Base-by-base conservation (phyloP, 2,888 invertebrate species). In the Cosmorhoe ocellata region DNA sequence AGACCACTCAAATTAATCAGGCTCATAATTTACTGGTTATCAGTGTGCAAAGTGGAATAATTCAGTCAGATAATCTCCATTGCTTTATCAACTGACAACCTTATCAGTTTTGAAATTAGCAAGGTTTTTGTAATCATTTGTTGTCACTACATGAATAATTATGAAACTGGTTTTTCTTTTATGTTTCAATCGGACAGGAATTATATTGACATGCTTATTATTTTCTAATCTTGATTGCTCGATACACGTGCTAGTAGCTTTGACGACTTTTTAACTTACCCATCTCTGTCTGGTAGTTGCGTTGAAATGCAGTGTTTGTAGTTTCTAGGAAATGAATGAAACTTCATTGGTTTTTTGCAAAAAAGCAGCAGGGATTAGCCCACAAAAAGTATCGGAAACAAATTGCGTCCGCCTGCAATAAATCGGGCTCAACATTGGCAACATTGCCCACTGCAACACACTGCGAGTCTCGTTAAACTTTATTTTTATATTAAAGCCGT, bases 401-500 rank as follows among this genome's bases (percentile, higher is more conserved):
- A 80, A 84, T 79, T 77, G 76, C 76, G 67, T 70, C 69, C 64
- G 65, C 70, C 63, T 67, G 79, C 82, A 81, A 85, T 88, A 88
- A 85, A 86, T 87, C 79, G 79, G 61, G 81, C 79, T 82, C 78
- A 81, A 78, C 81, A 85, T 80, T 82, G 80, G 32, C 45, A 51
- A 46, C 51, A 51, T 42, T 46, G 46, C 26, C 40, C 44, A 40
- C 40, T 45, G 45, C 38, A 45, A 69, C 86, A 69, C 86, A 74
- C 81, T 83, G 85, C 75, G 73, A 65, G 71, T 69, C 81, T 80
- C 85, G 85, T 86, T 82, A 84, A 84, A 87, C 81, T 87, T 88
- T 87, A 87, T 87, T 87, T 87, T 87, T 86, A 84, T 83, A 85
- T 85, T 82, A 84, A 62, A 81, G 71, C 82, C 82, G 84, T 86